These are phyloP conservation scores for Pavo muticus DNA, from an alignment of 2,113 vertebrate species.

Conservation along the genomic window DNA sequence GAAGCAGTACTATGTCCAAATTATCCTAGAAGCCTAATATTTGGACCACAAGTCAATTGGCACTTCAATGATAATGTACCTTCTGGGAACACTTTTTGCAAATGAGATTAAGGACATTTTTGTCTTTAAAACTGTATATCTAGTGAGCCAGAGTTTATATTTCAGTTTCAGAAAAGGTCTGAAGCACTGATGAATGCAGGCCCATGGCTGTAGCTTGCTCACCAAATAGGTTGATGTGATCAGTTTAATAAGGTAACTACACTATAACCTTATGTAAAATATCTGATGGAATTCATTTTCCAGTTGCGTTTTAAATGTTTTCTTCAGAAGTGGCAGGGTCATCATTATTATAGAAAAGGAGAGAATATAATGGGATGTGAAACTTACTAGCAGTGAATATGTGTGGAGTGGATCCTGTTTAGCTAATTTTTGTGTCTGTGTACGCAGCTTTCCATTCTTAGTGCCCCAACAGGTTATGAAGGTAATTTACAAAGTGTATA, in stretches of 20 bases:
- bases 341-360: neutral
- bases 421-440: neutral
- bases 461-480: neutral
- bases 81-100: slow-evolving; percentile 25
- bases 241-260: neutral
- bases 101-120: neutral
- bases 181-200: neutral
- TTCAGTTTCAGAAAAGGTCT: neutral
- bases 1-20: slow-evolving; percentile 16
- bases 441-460: neutral
- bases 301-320: neutral
- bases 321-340: neutral
- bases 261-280: neutral
- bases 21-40: slow-evolving; percentile 19
- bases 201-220: neutral
- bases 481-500: neutral
- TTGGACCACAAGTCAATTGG: slow-evolving; percentile 33
- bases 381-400: neutral
- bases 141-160: neutral
- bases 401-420: neutral
- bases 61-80: slow-evolving; percentile 33
- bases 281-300: neutral
- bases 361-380: neutral
- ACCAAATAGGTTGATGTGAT: neutral
- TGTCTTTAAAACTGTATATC: neutral